Base-by-base conservation (phyloP, 2,888 invertebrate genomes). In the Noctua pronuba region DNA sequence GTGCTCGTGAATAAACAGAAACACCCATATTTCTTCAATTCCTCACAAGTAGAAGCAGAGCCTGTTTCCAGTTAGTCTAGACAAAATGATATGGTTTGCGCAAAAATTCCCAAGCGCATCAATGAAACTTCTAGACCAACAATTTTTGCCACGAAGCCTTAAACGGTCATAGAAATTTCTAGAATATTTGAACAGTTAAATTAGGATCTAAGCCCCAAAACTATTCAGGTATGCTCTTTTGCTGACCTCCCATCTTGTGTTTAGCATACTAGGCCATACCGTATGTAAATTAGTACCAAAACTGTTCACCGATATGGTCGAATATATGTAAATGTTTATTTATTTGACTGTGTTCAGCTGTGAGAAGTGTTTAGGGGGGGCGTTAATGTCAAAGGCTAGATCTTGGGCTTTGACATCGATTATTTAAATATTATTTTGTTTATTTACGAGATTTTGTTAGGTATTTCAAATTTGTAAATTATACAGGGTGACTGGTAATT, bases 241-340 rank as follows among this genome's bases (percentile, higher is more conserved):
- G 38, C 0, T 75, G 88, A 74, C 83, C 83, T 79, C 73, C 35
- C 49, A 74, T 70, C 71, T 75, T 58, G 28, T 49, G 38, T 80
- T 87, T 87, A 73, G 75, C 82, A 86, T 86, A 87, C 72, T 83
- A 83, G 85, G 83, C 62, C 75, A 77, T 58, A 73, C 46, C 74
- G 28, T 80, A 85, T 85, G 85, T 65, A 71, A 86, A 86, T 79
- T 60, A 55, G 64, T 41, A 73, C 66, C 77, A 74, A 79, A 84
- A 71, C 66, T 64, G 46, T 65, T 35, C 58, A 77, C 31, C 41
- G 58, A 62, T 70, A 70, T 77, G 49, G 41, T 74, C 64, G 58
- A 49, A 65, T 79, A 71, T 82, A 82, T 67, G 77, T 68, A 73
- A 78, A 87, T 82, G 75, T 65, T 65, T 75, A 75, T 72, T 76